Percentiles rank a stretch among this genome's conserved stretches.
Evolutionary conservation across 2,888 invertebrate genomes (phyloP).

Genomic region (Abrostola triplasia): DNA sequence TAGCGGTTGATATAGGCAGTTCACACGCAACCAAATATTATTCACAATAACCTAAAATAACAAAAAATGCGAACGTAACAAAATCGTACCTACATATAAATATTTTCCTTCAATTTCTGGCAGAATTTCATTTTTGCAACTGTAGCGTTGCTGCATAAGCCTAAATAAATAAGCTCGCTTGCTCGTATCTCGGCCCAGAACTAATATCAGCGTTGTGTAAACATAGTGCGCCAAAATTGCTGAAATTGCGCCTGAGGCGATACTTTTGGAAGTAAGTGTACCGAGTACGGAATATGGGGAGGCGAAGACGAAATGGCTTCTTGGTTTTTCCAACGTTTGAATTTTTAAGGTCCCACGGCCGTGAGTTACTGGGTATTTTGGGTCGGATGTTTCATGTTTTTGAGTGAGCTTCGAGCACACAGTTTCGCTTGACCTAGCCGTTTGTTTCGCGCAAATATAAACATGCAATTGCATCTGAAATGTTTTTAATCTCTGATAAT

Average conservation of each 20-base stretch:
- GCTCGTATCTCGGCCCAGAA: slow-evolving; percentile 63
- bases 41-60: slow-evolving; percentile 3
- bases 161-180: slow-evolving; percentile 66
- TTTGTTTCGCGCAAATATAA: slow-evolving; percentile 28
- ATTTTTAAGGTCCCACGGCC: slow-evolving; percentile 54
- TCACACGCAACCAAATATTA: neutral
- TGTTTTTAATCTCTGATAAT: slow-evolving; percentile 19
- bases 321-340: slow-evolving; percentile 59
- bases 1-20: too few relatives aligned
- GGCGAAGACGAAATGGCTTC: slow-evolving; percentile 47
- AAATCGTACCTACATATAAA: slow-evolving; percentile 32
- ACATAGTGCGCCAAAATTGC: slow-evolving; percentile 68
- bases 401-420: slow-evolving; percentile 21
- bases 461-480: neutral
- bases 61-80: slow-evolving; percentile 3
- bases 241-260: slow-evolving; percentile 62
- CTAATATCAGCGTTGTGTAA: slow-evolving; percentile 72
- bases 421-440: slow-evolving; percentile 6
- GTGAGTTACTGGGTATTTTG: slow-evolving; percentile 38
- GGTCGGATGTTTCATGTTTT: slow-evolving; percentile 35
- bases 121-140: slow-evolving; percentile 58
- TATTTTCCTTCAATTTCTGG: slow-evolving; percentile 40
- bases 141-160: slow-evolving; percentile 53
- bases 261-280: slow-evolving; percentile 64
- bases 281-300: slow-evolving; percentile 27